Conservation (phyloP, 2,888 invertebrate genomes). For the Orthosia gracilis region DNA sequence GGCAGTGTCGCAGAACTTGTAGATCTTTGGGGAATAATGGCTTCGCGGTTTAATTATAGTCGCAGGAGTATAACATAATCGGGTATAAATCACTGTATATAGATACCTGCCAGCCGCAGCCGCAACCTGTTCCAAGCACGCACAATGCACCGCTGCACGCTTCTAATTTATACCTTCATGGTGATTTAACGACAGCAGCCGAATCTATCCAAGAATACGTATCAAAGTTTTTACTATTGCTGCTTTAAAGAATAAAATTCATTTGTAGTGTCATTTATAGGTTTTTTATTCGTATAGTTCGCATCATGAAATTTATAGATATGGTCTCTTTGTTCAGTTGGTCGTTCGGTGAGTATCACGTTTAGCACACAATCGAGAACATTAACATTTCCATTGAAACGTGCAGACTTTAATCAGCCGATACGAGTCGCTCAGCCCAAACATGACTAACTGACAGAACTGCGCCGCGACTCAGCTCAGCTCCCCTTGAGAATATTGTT, state of each 20-base stretch:
- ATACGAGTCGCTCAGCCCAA: slow-evolving; percentile 76
- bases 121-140: slow-evolving; percentile 90
- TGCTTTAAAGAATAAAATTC: slow-evolving; percentile 84
- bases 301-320: slow-evolving; percentile 85
- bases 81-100: slow-evolving; percentile 88
- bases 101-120: slow-evolving; percentile 88
- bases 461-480: slow-evolving; percentile 53
- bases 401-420: slow-evolving; percentile 77
- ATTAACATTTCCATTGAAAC: slow-evolving; percentile 88
- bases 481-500: slow-evolving; percentile 56
- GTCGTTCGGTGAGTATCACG: slow-evolving; percentile 81
- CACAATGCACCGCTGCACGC: slow-evolving; percentile 81
- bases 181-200: slow-evolving; percentile 83
- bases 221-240: slow-evolving; percentile 81
- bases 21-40: slow-evolving; percentile 87
- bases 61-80: slow-evolving; percentile 86
- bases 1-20: slow-evolving; percentile 80
- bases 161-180: slow-evolving; percentile 90
- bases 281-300: slow-evolving; percentile 79
- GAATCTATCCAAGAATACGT: slow-evolving; percentile 80
- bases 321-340: slow-evolving; percentile 82
- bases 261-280: slow-evolving; percentile 80
- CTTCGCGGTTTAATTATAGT: slow-evolving; percentile 88
- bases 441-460: slow-evolving; percentile 67
- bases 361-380: slow-evolving; percentile 87